These are phyloP conservation scores for Anastatus disparis DNA, from an alignment of 1,140 invertebrate species.

Conservation along the genomic window DNA sequence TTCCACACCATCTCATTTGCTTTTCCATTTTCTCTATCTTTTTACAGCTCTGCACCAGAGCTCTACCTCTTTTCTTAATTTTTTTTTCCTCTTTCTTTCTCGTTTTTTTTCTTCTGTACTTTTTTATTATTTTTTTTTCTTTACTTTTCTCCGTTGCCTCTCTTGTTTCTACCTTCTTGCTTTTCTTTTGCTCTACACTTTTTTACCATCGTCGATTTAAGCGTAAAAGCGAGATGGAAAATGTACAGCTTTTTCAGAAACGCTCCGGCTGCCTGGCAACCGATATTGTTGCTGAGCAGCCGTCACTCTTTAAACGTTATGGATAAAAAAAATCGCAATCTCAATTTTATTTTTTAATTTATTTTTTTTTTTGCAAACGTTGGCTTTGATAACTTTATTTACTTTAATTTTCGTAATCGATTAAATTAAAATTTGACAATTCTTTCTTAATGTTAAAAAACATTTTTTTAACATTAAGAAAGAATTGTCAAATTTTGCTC, in stretches of 20 bases:
- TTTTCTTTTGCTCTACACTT: conserved; percentile 18
- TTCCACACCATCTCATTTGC: conserved; percentile 34
- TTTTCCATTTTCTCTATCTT: conserved; percentile 37
- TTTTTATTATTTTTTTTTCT: neutral
- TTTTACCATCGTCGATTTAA: conserved; percentile 3
- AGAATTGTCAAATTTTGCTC: neutral
- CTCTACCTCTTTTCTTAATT: neutral
- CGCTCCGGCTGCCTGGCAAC: neutral
- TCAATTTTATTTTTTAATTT: neutral
- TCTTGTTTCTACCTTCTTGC: no score
- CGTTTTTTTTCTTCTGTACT: neutral
- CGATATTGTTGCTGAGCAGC: conserved; percentile 9
- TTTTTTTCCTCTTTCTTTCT: neutral
- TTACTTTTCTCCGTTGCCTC: neutral
- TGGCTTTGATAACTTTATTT: no score
- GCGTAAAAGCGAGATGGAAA: neutral
- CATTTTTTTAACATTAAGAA: no score
- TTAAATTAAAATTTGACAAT: neutral
- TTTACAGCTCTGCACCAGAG: conserved; percentile 3
- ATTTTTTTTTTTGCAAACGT: neutral
- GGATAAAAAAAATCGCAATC: neutral
- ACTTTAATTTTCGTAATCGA: no score
- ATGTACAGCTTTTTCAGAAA: neutral
- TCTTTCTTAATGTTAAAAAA: no score
- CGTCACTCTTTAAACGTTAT: neutral